Evolutionary conservation across 92 coral and sea anemone genomes (phyloP).

Genomic region (Blastomussa wellsi): DNA sequence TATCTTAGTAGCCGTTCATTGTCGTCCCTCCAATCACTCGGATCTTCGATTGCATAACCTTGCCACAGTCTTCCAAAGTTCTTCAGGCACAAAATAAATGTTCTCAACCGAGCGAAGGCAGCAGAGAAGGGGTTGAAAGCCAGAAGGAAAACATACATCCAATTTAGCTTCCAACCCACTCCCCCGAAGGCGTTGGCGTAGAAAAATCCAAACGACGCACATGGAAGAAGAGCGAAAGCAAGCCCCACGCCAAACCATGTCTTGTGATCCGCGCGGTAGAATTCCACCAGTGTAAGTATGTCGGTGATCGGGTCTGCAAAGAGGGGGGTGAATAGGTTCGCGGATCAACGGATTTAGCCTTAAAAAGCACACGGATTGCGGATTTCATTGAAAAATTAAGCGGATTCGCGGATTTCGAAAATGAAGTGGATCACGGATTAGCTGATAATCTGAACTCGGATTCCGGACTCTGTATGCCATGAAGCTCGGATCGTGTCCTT

Average conservation of each 20-base stretch:
- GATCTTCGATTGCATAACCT: not conserved
- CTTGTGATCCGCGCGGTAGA: slow-evolving; percentile 37
- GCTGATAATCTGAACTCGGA: too few species aligned
- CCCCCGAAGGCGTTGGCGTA: not conserved
- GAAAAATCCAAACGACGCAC: not conserved
- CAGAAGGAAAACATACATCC: not conserved
- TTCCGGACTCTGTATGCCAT: too few species aligned
- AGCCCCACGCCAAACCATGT: slow-evolving; percentile 47
- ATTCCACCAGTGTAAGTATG: slow-evolving; percentile 37
- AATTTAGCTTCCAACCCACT: not conserved
- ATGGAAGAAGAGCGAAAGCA: slow-evolving; percentile 17
- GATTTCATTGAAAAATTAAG: too few species aligned
- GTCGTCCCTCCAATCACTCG: too few species aligned
- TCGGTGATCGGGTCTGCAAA: slow-evolving; percentile 46
- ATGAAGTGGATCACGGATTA: too few species aligned
- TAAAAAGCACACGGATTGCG: too few species aligned
- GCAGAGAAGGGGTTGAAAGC: slow-evolving; percentile 30
- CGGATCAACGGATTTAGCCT: too few species aligned
- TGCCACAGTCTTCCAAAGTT: not conserved
- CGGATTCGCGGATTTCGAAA: too few species aligned
- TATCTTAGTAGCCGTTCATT: too few species aligned
- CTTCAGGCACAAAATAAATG: too few species aligned
- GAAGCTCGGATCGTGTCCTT: too few species aligned
- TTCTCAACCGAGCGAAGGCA: not conserved
- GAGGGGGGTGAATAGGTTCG: too few species aligned